phyloP scores from a whole-genome alignment of 92 coral and sea anemone genomes.

The Siderastrea radians region DNA sequence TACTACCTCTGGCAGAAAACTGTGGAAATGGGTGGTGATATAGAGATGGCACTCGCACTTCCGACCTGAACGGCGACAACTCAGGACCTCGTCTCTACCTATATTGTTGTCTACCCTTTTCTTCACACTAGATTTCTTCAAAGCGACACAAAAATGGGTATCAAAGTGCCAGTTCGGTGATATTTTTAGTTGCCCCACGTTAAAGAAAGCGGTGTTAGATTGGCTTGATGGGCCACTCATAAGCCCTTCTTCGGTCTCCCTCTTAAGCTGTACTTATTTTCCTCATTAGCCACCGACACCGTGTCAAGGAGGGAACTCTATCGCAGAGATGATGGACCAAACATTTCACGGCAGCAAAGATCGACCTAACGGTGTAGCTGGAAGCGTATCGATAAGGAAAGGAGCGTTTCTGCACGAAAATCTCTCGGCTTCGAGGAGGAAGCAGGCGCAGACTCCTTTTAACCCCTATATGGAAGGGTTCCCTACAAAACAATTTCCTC shows the following conservation, averaged over 20 bases:
- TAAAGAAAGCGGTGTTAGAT: no score
- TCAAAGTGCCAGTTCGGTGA: no score
- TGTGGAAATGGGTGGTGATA: no score
- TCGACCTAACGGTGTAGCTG: conserved; percentile 38
- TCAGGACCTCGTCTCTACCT: no score
- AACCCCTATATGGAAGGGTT: conserved; percentile 28
- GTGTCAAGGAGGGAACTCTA: conserved; percentile 14
- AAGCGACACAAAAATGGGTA: no score
- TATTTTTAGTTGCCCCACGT: no score
- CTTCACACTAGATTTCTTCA: no score
- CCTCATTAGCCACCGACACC: conserved; percentile 36
- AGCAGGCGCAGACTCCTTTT: conserved; percentile 14
- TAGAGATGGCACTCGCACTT: no score
- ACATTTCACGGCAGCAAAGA: conserved; percentile 11
- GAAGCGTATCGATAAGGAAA: conserved; percentile 24
- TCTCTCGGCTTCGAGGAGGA: conserved; percentile 27
- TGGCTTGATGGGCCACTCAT: no score
- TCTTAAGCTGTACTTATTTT: neutral
- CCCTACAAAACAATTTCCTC: conserved; percentile 22
- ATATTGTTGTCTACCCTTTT: no score
- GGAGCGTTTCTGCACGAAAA: conserved; percentile 39
- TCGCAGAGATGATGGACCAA: conserved; percentile 46
- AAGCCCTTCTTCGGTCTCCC: neutral
- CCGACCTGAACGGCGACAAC: no score
- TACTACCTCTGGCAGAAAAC: no score